Percentiles rank a stretch among this genome's conserved stretches.
Conservation (phyloP, 2,888 invertebrate species). For the Andrena trimmerana region DNA sequence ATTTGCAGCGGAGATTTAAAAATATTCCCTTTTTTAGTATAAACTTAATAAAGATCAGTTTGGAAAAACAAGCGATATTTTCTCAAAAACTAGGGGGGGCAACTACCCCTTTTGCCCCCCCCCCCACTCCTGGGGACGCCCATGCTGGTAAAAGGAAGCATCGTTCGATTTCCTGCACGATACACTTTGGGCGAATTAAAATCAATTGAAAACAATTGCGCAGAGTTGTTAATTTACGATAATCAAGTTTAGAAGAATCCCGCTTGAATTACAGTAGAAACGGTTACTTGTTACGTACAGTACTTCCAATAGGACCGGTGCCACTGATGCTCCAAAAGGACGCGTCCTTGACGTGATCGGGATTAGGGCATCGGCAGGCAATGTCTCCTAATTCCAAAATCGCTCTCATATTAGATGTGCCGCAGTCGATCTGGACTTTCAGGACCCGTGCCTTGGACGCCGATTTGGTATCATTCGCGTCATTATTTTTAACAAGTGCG, state of each 20-base stretch:
- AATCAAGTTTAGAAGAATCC: background rate
- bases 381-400: conserved; percentile 76
- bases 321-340: conserved; percentile 81
- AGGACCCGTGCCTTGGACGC: conserved; percentile 38
- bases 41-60: no score
- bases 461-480: background rate
- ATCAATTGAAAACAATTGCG: background rate
- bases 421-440: conserved; percentile 76
- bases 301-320: conserved; percentile 70
- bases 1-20: no score
- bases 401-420: conserved; percentile 79
- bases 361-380: conserved; percentile 77
- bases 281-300: conserved; percentile 55
- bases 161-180: background rate
- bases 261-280: background rate
- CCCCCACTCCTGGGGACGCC: no score
- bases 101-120: no score
- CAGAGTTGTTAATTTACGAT: background rate
- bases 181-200: background rate
- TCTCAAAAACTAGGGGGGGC: no score
- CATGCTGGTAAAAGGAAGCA: background rate
- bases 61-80: no score
- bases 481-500: background rate
- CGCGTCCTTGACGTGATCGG: conserved; percentile 73
- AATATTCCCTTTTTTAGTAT: no score